phyloP scores from a whole-genome alignment of 2,113 vertebrate species.

The Perca flavescens region DNA sequence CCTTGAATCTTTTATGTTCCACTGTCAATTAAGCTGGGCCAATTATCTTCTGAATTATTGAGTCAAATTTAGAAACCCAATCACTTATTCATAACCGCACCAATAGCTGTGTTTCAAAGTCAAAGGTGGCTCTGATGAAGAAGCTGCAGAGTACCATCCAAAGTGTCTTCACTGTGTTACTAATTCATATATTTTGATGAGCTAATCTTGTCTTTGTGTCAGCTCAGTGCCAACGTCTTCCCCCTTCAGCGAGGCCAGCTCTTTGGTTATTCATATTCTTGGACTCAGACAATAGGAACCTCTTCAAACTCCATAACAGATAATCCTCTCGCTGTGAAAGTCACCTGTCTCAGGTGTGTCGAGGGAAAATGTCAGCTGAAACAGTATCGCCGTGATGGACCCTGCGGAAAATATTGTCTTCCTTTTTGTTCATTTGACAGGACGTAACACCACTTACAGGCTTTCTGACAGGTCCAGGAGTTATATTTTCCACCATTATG shows the following conservation, averaged over 20 bases:
- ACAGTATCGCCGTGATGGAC: conserved; percentile 75
- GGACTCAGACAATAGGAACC: conserved; percentile 71
- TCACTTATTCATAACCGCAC: conserved; percentile 70
- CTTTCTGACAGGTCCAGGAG: conserved; percentile 65
- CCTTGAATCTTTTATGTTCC: conserved; percentile 82
- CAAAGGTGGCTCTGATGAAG: conserved; percentile 33
- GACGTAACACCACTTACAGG: conserved; percentile 74
- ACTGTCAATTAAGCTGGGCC: conserved; percentile 80
- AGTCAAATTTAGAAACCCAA: conserved; percentile 79
- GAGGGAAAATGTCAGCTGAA: conserved; percentile 83
- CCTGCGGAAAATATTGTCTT: conserved; percentile 69
- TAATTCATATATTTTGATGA: conserved; percentile 74
- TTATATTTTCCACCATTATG: conserved; percentile 73
- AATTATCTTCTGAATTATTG: conserved; percentile 85
- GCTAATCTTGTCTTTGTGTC: conserved; percentile 58
- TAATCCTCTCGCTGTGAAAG: conserved; percentile 80
- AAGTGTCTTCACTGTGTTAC: conserved; percentile 58
- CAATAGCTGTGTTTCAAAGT: conserved; percentile 58
- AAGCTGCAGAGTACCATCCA: conserved; percentile 31
- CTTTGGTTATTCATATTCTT: conserved; percentile 80
- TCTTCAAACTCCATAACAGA: conserved; percentile 79
- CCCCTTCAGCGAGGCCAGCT: conserved; percentile 57
- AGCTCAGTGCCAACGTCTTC: conserved; percentile 39
- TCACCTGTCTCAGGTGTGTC: conserved; percentile 83
- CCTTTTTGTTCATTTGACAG: conserved; percentile 79